Conservation (phyloP, 1,140 invertebrate species). For the Drosophila mayri region DNA sequence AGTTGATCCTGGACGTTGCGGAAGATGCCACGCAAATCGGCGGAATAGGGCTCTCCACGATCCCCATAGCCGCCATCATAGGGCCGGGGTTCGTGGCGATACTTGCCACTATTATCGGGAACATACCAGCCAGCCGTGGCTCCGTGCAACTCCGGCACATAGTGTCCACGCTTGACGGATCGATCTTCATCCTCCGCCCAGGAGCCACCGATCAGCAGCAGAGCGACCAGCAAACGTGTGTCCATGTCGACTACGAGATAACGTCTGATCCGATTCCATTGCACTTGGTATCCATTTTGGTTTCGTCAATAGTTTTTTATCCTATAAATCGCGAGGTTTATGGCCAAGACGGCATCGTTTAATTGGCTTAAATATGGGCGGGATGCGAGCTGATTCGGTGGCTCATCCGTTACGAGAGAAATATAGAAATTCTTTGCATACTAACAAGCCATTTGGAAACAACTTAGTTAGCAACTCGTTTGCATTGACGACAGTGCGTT, state of each 20-base stretch:
- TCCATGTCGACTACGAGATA: slow-evolving; percentile 55
- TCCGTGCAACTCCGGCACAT: slow-evolving; percentile 62
- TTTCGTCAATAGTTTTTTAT: slow-evolving; percentile 37
- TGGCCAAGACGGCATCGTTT: slow-evolving; percentile 51
- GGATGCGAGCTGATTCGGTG: slow-evolving; percentile 41
- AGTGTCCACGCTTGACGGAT: slow-evolving; percentile 52
- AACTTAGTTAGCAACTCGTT: slow-evolving; percentile 60
- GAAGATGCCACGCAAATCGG: slow-evolving; percentile 60
- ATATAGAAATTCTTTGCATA: slow-evolving; percentile 69
- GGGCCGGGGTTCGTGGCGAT: slow-evolving; percentile 69
- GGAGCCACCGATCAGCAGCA: slow-evolving; percentile 19
- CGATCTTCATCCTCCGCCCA: slow-evolving; percentile 5
- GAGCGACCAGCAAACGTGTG: slow-evolving; percentile 48
- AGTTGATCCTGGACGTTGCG: slow-evolving; percentile 44
- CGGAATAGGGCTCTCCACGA: slow-evolving; percentile 62
- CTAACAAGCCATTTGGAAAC: slow-evolving; percentile 67
- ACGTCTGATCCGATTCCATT: slow-evolving; percentile 53
- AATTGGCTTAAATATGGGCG: slow-evolving; percentile 59
- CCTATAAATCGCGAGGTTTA: slow-evolving; percentile 59
- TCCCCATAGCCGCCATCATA: slow-evolving; percentile 81
- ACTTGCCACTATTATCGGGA: slow-evolving; percentile 78
- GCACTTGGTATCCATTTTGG: slow-evolving; percentile 61
- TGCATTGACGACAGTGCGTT: slow-evolving; percentile 39
- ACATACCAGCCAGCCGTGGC: slow-evolving; percentile 62
- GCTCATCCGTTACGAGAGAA: slow-evolving; percentile 5